Conservation (phyloP, 1,140 invertebrate genomes). For the Cecropterus lyciades region DNA sequence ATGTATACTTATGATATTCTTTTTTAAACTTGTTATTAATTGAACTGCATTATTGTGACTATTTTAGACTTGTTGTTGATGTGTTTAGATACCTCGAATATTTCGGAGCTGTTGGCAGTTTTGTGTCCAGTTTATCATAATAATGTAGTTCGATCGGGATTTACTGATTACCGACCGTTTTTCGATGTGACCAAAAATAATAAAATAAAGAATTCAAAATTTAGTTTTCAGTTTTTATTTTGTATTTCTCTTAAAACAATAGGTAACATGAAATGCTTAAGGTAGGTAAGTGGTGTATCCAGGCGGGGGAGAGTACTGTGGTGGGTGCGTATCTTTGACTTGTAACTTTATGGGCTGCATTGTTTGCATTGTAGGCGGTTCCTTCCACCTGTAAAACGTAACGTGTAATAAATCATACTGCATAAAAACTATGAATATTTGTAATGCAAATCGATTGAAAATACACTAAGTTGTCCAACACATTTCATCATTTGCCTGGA, state of each 20-base stretch:
- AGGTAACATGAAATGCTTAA: conserved; percentile 34
- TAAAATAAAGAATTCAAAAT: conserved; percentile 51
- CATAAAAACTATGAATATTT: too few relatives aligned
- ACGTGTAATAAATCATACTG: too few relatives aligned
- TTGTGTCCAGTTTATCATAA: conserved; percentile 55
- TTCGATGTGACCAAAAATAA: conserved; percentile 69
- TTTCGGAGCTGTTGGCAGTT: conserved; percentile 68
- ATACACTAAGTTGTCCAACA: too few relatives aligned
- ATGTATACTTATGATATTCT: conserved; percentile 41
- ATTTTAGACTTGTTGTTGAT: conserved; percentile 58
- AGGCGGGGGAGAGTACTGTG: conserved; percentile 67
- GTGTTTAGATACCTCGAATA: conserved; percentile 68
- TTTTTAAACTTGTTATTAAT: conserved; percentile 58
- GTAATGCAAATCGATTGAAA: too few relatives aligned
- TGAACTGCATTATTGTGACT: conserved; percentile 71
- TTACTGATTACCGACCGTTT: conserved; percentile 56
- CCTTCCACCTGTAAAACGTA: conserved; percentile 59
- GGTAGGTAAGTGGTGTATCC: conserved; percentile 66
- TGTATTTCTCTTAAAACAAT: neutral
- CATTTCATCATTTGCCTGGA: too few relatives aligned
- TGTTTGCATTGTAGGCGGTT: conserved; percentile 53
- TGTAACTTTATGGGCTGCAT: conserved; percentile 52
- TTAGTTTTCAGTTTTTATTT: conserved; percentile 36
- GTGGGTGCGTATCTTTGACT: conserved; percentile 53
- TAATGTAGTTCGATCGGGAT: conserved; percentile 69